These are phyloP conservation scores for Elegia similella DNA, from an alignment of 2,888 invertebrate species.

Conservation along the genomic window DNA sequence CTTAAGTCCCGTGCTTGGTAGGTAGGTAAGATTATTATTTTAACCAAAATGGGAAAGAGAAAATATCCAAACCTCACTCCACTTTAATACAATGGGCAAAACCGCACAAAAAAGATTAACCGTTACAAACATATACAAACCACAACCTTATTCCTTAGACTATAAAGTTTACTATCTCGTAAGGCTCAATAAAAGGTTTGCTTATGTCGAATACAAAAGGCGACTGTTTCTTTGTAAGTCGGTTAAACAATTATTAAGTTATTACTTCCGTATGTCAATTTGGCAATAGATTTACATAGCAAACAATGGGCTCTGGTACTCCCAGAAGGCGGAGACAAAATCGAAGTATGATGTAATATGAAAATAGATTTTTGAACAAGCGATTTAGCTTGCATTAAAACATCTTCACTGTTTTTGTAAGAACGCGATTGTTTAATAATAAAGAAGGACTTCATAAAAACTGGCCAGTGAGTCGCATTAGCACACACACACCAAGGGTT, in stretches of 20 bases:
- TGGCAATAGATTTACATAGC: conserved; percentile 24
- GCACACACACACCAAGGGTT: too few relatives aligned
- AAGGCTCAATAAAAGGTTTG: conserved; percentile 14
- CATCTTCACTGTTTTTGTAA: too few relatives aligned
- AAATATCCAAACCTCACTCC: not conserved
- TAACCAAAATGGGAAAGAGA: not conserved
- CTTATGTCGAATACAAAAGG: conserved; percentile 32
- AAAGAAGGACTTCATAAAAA: too few relatives aligned
- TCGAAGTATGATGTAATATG: not conserved
- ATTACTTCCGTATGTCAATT: conserved; percentile 39
- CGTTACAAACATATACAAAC: not conserved
- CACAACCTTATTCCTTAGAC: not conserved
- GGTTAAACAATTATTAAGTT: conserved; percentile 47
- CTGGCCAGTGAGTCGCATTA: too few relatives aligned
- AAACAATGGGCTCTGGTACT: not conserved
- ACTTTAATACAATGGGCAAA: not conserved
- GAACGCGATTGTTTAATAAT: too few relatives aligned
- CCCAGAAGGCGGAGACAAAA: not conserved
- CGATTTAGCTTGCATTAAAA: too few relatives aligned
- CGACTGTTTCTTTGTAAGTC: conserved; percentile 31
- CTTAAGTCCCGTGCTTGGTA: too few relatives aligned
- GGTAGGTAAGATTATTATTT: too few relatives aligned
- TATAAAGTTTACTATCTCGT: not conserved
- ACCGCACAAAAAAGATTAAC: not conserved
- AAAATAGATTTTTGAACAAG: not conserved